Evolutionary conservation across 1,140 invertebrate species (phyloP), one percentile per base, ranked within the genome.

Genomic region (Musca domestica): DNA sequence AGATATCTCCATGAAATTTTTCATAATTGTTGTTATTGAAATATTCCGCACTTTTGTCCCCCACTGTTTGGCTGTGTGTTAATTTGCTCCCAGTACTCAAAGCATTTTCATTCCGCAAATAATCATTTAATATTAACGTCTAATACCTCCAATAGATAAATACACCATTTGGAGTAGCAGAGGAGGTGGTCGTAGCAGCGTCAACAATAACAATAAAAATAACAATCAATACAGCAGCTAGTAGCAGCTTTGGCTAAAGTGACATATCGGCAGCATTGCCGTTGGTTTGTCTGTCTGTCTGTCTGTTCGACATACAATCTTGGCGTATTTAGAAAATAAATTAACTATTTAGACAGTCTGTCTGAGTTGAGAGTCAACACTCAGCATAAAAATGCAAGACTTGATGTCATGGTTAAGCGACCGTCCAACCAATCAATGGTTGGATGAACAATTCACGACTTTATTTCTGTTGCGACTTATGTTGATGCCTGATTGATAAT

Each of bases 321-420:
- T 41, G 12, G 34, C 5, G 34, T 41, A 41, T 41, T 41, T 41
- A 41, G 34, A 41, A 61, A 61, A 34, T 34, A 61, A 61, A 61
- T 41, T 34, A 41, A 61, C 56, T 61, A 41, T 61, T 61, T 61
- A 61, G 56, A 61, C 56, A 61, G 56, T 61, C 7, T 61, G 56
- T 61, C 56, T 61, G 27, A 12, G 27, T 27, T 27, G 14, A 58
- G 54, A 30, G 14, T 30, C 10, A 56, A 22, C 22, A 61, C 12
- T 34, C 56, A 19, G 34, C 27, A 54, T 19, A 61, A 34, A 61
- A 61, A 61, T 20, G 27, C 15, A 41, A 61, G 34, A 61, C 56
- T 61, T 27, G 54, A 58, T 58, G 54, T 58, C 54, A 58, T 27
- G 54, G 25, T 58, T 58, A 58, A 51, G 48, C 20, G 5, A 19